These are phyloP conservation scores for Falcaria lacertinaria DNA, from an alignment of 2,888 invertebrate genomes.

Conservation along the genomic window DNA sequence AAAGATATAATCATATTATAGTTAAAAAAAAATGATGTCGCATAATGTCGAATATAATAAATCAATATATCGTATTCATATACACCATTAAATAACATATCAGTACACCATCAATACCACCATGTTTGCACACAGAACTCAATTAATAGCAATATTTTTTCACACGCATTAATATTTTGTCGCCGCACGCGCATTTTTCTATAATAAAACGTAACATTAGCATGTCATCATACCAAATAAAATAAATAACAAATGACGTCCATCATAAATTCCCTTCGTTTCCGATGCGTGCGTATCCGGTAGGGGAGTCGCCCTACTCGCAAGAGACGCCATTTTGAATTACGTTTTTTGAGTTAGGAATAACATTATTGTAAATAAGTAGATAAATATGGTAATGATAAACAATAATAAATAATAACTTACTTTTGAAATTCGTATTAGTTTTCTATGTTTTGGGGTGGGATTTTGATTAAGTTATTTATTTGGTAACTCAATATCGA, in stretches of 20 bases:
- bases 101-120: background rate
- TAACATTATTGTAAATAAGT: conserved; percentile 39
- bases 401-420: conserved; percentile 24
- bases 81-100: too few species aligned
- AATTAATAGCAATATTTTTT: conserved; percentile 1
- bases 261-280: conserved; percentile 53
- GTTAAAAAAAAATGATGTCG: too few species aligned
- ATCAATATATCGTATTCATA: too few species aligned
- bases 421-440: conserved; percentile 8
- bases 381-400: conserved; percentile 33
- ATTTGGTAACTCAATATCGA: background rate
- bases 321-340: conserved; percentile 59
- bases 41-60: too few species aligned
- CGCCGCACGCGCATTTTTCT: conserved; percentile 28
- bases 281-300: conserved; percentile 61
- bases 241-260: conserved; percentile 57
- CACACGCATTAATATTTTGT: conserved; percentile 14
- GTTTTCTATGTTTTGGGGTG: background rate
- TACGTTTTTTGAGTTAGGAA: conserved; percentile 51
- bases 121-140: background rate
- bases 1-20: too few species aligned
- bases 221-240: conserved; percentile 49
- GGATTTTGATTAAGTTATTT: background rate
- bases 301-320: conserved; percentile 62
- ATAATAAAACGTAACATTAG: conserved; percentile 51